Percentiles rank a stretch among this genome's conserved stretches.
Conservation (phyloP, 2,797 vertebrate genomes). For the Tamandua tetradactyla region DNA sequence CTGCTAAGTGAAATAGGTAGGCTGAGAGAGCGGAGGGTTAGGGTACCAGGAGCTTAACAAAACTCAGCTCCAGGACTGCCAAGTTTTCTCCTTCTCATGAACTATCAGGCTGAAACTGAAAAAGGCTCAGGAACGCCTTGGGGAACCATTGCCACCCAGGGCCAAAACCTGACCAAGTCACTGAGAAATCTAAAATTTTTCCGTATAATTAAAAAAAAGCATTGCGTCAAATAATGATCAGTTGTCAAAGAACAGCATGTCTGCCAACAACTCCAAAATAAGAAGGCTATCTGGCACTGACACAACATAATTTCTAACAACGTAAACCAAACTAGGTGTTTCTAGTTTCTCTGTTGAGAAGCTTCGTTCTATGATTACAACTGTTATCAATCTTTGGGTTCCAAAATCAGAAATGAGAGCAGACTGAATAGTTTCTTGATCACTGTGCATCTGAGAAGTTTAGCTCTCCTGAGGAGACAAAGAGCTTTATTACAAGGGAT, state of each 20-base stretch:
- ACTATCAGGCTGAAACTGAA: background rate
- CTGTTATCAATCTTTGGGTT: background rate
- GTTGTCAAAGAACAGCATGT: background rate
- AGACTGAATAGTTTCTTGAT: background rate
- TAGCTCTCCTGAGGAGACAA: background rate
- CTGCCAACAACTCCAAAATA: background rate
- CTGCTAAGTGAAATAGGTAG: rapidly evolving
- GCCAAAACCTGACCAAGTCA: background rate
- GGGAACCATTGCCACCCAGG: rapidly evolving
- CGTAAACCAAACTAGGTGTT: background rate
- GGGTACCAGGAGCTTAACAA: rapidly evolving
- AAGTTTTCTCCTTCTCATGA: rapidly evolving
- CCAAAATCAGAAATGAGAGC: background rate
- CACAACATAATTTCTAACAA: background rate
- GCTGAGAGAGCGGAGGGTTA: background rate
- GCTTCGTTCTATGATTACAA: background rate
- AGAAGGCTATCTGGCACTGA: background rate
- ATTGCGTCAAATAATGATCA: background rate
- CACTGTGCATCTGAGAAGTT: background rate
- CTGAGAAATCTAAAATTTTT: background rate
- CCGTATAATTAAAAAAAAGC: background rate
- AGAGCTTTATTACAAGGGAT: background rate
- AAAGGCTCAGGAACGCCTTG: too few relatives aligned
- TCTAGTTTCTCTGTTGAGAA: background rate
- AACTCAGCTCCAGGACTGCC: background rate